Percentiles rank a stretch among this genome's conserved stretches.
Evolutionary conservation across 2,797 vertebrate genomes (phyloP).

Genomic region (Acanthurus tractus): DNA sequence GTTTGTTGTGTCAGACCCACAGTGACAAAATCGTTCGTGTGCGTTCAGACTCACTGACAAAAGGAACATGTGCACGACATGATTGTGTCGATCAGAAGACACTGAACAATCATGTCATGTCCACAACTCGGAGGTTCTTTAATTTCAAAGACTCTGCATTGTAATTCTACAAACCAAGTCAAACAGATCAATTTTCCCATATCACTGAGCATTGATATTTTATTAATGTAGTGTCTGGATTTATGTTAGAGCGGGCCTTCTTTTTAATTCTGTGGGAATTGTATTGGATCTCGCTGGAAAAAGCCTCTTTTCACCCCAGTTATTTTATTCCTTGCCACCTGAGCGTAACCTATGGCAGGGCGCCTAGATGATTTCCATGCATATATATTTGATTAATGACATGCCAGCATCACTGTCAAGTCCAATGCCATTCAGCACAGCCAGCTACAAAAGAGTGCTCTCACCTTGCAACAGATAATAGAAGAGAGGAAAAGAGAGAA

Average conservation of each 20-base stretch:
- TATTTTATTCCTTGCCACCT: constrained; percentile 80
- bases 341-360: constrained; percentile 77
- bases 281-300: constrained; percentile 62
- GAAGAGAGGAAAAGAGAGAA: constrained; percentile 46
- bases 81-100: constrained; percentile 3
- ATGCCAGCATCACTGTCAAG: constrained; percentile 78
- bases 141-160: constrained; percentile 44
- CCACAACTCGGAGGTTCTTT: constrained; percentile 29
- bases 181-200: constrained; percentile 65
- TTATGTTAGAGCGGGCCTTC: constrained; percentile 60
- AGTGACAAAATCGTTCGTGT: background rate
- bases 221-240: constrained; percentile 76
- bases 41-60: background rate
- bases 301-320: constrained; percentile 72
- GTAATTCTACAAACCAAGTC: constrained; percentile 55
- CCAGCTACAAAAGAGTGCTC: constrained; percentile 67
- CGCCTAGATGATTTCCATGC: constrained; percentile 78
- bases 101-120: constrained; percentile 12
- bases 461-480: constrained; percentile 65
- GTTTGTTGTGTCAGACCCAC: background rate
- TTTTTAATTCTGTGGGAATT: constrained; percentile 67
- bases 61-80: background rate
- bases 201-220: constrained; percentile 75
- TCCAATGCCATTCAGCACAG: constrained; percentile 80
- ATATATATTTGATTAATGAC: constrained; percentile 85